Conservation (phyloP, 2,797 vertebrate genomes). For the Morelia viridis region DNA sequence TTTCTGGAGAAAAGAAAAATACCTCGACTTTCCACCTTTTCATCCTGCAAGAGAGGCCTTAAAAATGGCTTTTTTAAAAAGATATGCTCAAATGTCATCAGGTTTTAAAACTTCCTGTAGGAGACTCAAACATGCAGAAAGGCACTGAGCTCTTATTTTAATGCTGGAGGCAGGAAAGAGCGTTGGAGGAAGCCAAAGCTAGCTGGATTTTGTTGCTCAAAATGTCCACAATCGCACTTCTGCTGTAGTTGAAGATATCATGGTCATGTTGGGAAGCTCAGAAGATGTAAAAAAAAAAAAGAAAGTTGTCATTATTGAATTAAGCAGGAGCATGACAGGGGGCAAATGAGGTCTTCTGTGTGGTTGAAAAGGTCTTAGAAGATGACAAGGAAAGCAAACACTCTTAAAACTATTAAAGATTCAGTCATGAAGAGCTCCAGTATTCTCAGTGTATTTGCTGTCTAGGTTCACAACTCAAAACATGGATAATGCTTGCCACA, state of each 20-base stretch:
- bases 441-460: not conserved
- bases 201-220: slow-evolving; percentile 39
- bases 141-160: slow-evolving; percentile 59
- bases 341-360: slow-evolving; percentile 25
- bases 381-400: slow-evolving; percentile 22
- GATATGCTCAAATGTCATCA: slow-evolving; percentile 58
- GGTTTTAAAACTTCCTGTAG: slow-evolving; percentile 65
- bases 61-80: slow-evolving; percentile 10
- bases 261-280: slow-evolving; percentile 34
- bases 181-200: slow-evolving; percentile 55
- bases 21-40: slow-evolving; percentile 55
- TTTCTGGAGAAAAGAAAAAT: slow-evolving; percentile 60
- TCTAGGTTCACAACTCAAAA: not conserved
- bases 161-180: slow-evolving; percentile 42
- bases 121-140: slow-evolving; percentile 60
- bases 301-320: slow-evolving; percentile 44
- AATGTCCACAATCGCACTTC: slow-evolving; percentile 25
- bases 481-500: not conserved
- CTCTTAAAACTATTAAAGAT: not conserved
- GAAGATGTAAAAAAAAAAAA: slow-evolving; percentile 31
- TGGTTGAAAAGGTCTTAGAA: not conserved
- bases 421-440: not conserved
- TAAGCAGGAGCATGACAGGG: not conserved
- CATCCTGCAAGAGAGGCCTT: slow-evolving; percentile 67
- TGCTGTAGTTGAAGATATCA: slow-evolving; percentile 36